phyloP scores from a whole-genome alignment of 2,113 vertebrate genomes.

The Arenaria interpres region DNA sequence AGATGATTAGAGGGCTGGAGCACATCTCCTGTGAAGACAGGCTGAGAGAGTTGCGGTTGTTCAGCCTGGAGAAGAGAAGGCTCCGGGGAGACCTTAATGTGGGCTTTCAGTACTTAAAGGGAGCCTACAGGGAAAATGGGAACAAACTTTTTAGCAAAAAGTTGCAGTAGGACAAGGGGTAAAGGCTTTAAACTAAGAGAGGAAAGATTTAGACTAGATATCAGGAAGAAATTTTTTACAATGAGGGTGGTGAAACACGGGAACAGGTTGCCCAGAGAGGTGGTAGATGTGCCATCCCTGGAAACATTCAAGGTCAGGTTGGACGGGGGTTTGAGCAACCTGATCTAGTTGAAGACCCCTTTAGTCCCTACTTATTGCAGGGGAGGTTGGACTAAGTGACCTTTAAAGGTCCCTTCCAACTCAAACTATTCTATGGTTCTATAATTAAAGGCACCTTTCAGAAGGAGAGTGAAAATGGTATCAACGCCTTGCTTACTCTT shows the following conservation, averaged over 20 bases:
- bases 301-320: background rate
- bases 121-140: background rate
- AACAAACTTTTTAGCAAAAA: background rate
- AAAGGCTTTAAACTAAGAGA: background rate
- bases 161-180: background rate
- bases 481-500: background rate
- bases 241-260: background rate
- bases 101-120: background rate
- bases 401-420: background rate
- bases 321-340: background rate
- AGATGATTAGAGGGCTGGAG: background rate
- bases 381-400: background rate
- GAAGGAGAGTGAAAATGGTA: background rate
- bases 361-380: background rate
- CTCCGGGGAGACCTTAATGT: background rate
- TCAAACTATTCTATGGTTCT: background rate
- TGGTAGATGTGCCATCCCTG: background rate
- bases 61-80: background rate
- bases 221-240: background rate
- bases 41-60: background rate
- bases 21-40: background rate
- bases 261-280: background rate
- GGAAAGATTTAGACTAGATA: background rate
- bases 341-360: background rate
- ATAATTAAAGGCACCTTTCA: background rate